These are phyloP conservation scores for Lasiurus borealis DNA, from an alignment of 2,113 vertebrate species.

Conservation along the genomic window DNA sequence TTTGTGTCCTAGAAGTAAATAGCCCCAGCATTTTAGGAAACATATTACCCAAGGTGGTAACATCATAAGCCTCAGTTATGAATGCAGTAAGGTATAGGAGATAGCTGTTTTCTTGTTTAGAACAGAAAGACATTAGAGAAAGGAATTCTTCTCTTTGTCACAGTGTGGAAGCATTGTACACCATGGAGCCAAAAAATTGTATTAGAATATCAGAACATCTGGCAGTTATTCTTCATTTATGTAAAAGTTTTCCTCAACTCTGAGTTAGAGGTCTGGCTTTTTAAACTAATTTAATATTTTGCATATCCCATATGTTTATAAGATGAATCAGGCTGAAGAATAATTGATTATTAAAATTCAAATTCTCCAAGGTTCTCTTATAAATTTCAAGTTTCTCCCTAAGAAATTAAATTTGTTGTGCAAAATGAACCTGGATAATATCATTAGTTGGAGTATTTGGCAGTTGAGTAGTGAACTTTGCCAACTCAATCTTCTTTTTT, in stretches of 20 bases:
- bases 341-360: slow-evolving; percentile 80
- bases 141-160: slow-evolving; percentile 35
- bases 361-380: slow-evolving; percentile 72
- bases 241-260: slow-evolving; percentile 61
- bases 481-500: slow-evolving; percentile 75
- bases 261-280: slow-evolving; percentile 62
- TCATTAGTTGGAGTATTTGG: slow-evolving; percentile 73
- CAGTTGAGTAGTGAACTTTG: slow-evolving; percentile 77
- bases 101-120: slow-evolving; percentile 41
- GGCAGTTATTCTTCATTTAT: slow-evolving; percentile 68
- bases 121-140: not conserved
- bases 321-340: slow-evolving; percentile 76
- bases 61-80: not conserved
- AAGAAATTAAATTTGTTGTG: slow-evolving; percentile 81
- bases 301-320: slow-evolving; percentile 77
- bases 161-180: slow-evolving; percentile 41
- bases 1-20: not conserved
- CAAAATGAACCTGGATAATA: slow-evolving; percentile 77
- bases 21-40: not conserved
- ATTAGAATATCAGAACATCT: slow-evolving; percentile 31
- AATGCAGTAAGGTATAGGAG: not conserved
- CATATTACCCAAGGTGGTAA: not conserved
- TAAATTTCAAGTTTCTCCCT: slow-evolving; percentile 73
- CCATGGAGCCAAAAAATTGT: slow-evolving; percentile 41
- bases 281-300: slow-evolving; percentile 75